Base-by-base conservation (phyloP, 2,888 invertebrate species). In the Fissipunctia ypsillon region DNA sequence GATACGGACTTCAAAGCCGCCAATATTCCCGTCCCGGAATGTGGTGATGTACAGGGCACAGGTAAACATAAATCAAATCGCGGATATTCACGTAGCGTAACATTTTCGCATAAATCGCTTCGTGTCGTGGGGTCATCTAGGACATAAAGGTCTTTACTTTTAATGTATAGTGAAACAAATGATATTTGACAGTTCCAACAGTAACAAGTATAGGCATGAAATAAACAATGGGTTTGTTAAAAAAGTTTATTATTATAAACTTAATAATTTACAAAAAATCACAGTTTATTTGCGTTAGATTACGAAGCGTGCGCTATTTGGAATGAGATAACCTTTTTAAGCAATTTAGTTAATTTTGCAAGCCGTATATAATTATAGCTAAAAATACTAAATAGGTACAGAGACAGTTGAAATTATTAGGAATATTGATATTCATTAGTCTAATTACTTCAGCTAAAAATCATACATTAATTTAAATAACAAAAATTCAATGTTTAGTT, bases 221-320 rank as follows among this genome's bases (percentile, higher is more conserved):
- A 76, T 78, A 75, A 82, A 75, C 64, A 75, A 72, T 77, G 61
- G 38, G 54, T 83, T 83, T 76, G 82, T 89, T 88, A 86, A 73
- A 88, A 90, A 90, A 83, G 79, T 84, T 88, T 87, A 86, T 88
- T 84, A 72, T 84, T 85, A 84, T 87, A 87, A 84, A 81, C 81
- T 83, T 80, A 88, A 86, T 88, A 89, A 86, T 88, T 88, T 87
- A 88, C 76, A 88, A 87, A 90, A 88, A 85, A 91, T 91, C 91
- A 91, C 92, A 92, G 91, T 90, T 89, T 83, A 78, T 81, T 89
- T 74, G 84, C 76, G 54, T 81, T 81, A 80, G 25, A 78, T 67
- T 79, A 83, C 73, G 66, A 73, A 87, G 83, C 76, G 38, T 71
- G 73, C 80, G 78, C 66, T 70, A 66, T 78, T 72, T 85, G 82